Evolutionary conservation across 2,888 invertebrate species (phyloP).

Genomic region (Brassicogethes aeneus): DNA sequence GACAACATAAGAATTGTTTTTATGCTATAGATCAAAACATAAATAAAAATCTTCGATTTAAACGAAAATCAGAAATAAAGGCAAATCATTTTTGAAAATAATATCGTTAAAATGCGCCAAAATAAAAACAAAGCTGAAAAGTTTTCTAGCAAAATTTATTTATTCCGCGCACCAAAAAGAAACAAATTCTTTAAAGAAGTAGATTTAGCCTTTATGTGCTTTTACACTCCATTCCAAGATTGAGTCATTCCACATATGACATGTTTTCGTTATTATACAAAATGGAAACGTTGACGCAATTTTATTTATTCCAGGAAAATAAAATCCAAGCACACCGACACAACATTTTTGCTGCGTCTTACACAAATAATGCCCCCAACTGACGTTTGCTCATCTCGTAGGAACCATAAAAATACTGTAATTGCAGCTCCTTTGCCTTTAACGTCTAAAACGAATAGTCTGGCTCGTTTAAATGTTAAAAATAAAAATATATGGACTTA

Average conservation of each 20-base stretch:
- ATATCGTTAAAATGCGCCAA: background rate
- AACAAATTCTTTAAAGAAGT: slow-evolving; percentile 2
- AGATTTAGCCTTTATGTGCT: slow-evolving; percentile 2
- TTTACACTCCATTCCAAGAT: slow-evolving; percentile 2
- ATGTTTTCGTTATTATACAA: slow-evolving; percentile 3
- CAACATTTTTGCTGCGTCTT: slow-evolving; percentile 13
- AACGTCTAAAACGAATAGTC: too few species aligned
- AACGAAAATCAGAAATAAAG: too few species aligned
- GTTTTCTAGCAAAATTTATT: background rate
- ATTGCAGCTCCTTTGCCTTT: slow-evolving; percentile 18
- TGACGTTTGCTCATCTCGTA: slow-evolving; percentile 27
- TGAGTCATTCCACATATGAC: slow-evolving; percentile 3
- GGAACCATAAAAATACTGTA: slow-evolving; percentile 27
- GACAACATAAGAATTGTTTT: too few species aligned
- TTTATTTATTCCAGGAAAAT: slow-evolving; percentile 2
- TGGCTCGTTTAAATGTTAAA: too few species aligned
- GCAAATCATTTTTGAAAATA: background rate
- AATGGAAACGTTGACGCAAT: slow-evolving; percentile 3
- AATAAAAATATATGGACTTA: too few species aligned
- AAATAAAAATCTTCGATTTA: too few species aligned
- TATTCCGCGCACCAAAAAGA: background rate
- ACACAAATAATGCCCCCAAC: slow-evolving; percentile 28
- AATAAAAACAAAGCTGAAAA: background rate
- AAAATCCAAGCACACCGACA: background rate
- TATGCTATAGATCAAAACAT: too few species aligned